Base-by-base conservation (phyloP, 2,888 invertebrate genomes). In the Papilio protenor region DNA sequence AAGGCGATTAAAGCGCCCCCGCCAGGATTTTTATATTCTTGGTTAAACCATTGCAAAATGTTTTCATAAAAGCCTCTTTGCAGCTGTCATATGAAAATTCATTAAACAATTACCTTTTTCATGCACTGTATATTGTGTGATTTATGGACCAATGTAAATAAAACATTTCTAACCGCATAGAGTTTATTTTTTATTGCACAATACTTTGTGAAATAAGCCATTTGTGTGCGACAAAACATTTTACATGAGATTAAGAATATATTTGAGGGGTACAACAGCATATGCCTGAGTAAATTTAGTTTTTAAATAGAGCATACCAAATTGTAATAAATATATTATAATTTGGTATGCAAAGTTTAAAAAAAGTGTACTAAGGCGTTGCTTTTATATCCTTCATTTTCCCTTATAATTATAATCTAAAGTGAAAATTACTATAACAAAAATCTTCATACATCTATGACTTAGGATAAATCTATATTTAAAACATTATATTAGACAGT, bases 131-230 rank as follows among this genome's bases (percentile, higher is more conserved):
- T 77, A 79, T 81, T 81, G 84, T 84, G 83, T 73, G 74, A 85
- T 83, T 8, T 40, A 82, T 80, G 89, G 89, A 89, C 89, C 90
- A 89, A 89, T 87, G 85, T 86, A 83, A 86, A 85, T 85, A 85
- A 86, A 86, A 78, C 83, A 77, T 81, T 80, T 79, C 81, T 73
- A 79, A 80, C 71, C 72, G 71, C 81, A 72, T n/a, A 66, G 52
- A 72, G 52, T 73, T 52, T 72, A 61, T 76, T 76, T 66, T 81
- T 82, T 81, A 82, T 81, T 83, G 77, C 78, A 80, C 75, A 59
- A 77, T 81, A 79, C 75, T 79, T 33, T 66, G 66, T 40, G 66
- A 40, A 16, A 10, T 40, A 69, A 69, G 66, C 66, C 18, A 33
- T 64, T 0, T 64, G 66, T 40, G 40, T 45, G 45, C 0, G 66